phyloP scores from a whole-genome alignment of 2,113 vertebrate genomes.

The Anolis sagrei region DNA sequence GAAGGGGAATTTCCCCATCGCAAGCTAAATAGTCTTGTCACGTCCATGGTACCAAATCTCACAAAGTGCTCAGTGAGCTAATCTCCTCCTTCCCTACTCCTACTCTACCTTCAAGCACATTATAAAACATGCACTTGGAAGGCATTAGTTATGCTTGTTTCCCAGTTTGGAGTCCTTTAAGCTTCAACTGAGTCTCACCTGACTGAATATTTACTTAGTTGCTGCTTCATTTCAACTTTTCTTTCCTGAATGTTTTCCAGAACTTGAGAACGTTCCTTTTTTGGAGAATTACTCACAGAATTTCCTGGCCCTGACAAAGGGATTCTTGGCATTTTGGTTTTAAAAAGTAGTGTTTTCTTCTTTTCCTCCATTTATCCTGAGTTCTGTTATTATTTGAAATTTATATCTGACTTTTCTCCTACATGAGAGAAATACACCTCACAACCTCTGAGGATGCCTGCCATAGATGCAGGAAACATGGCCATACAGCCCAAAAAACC shows the following conservation, averaged over 20 bases:
- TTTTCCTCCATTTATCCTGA: not conserved
- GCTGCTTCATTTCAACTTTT: not conserved
- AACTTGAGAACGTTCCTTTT: not conserved
- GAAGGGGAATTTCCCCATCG: constrained; percentile 8
- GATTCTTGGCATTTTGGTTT: too few species aligned
- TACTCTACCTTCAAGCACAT: not conserved
- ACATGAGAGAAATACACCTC: too few species aligned
- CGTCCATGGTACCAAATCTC: not conserved
- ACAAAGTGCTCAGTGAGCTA: not conserved
- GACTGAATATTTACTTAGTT: not conserved
- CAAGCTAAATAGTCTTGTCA: not conserved
- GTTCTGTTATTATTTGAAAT: too few species aligned
- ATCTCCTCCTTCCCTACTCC: not conserved
- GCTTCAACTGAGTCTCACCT: not conserved
- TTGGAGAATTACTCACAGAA: not conserved
- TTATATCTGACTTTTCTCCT: too few species aligned
- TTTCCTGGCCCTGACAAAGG: not conserved
- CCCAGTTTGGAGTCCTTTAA: not conserved
- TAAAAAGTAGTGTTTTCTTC: not conserved
- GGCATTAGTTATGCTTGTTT: not conserved
- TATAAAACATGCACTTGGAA: not conserved
- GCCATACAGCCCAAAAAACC: too few species aligned
- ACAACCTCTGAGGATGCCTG: too few species aligned
- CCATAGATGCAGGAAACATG: too few species aligned
- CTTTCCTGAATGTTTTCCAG: not conserved